These are phyloP conservation scores for Lamprotornis superbus DNA, from an alignment of 2,113 vertebrate genomes.

Conservation along the genomic window DNA sequence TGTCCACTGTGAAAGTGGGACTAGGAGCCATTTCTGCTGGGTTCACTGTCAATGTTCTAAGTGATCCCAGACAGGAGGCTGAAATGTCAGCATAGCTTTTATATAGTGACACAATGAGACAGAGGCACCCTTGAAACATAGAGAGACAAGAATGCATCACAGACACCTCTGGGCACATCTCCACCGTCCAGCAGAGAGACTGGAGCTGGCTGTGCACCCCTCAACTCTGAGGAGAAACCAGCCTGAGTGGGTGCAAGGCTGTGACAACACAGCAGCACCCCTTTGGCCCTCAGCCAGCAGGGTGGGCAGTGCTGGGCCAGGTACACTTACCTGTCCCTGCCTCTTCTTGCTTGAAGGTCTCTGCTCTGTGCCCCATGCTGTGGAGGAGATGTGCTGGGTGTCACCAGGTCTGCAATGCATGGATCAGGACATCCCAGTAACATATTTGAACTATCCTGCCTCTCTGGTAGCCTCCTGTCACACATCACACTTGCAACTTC, in stretches of 20 bases:
- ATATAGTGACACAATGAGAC: background rate
- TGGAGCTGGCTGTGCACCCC: background rate
- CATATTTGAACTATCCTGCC: background rate
- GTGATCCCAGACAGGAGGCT: background rate
- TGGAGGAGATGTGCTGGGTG: background rate
- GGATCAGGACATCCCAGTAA: accelerated
- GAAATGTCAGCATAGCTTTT: background rate
- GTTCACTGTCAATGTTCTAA: background rate
- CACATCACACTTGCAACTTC: background rate
- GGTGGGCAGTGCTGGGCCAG: background rate
- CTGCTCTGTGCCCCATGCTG: background rate
- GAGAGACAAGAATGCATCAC: background rate
- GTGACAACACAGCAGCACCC: background rate
- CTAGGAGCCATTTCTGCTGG: background rate
- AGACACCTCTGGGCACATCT: background rate
- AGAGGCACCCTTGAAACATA: background rate
- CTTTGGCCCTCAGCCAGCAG: background rate
- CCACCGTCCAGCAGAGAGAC: background rate
- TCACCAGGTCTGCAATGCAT: background rate
- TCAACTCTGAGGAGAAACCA: background rate
- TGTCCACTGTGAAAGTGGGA: background rate
- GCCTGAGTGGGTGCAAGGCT: background rate
- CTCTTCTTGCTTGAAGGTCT: background rate
- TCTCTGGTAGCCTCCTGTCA: background rate
- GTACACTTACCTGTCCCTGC: background rate